These are phyloP conservation scores for Nothura maculosa DNA, from an alignment of 2,797 vertebrate species.

Conservation along the genomic window DNA sequence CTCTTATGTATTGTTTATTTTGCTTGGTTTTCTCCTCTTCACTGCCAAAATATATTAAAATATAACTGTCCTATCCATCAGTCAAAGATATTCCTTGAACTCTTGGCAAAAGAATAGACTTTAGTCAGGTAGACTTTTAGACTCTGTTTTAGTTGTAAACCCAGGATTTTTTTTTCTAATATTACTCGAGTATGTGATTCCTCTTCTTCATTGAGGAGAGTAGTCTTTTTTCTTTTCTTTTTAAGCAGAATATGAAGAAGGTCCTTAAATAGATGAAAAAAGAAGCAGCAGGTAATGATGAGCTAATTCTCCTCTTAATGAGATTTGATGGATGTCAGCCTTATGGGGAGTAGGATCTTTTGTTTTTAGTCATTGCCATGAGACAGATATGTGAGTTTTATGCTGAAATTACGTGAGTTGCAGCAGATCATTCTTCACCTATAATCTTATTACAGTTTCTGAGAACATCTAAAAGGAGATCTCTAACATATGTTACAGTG, in stretches of 20 bases:
- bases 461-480: neutral
- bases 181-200: neutral
- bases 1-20: neutral
- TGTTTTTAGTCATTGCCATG: neutral
- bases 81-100: neutral
- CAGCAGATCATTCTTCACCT: neutral
- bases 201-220: neutral
- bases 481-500: neutral
- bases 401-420: neutral
- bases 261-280: neutral
- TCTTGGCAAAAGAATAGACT: neutral
- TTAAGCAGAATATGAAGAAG: neutral
- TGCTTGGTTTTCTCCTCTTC: neutral
- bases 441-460: neutral
- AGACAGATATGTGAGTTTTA: neutral
- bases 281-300: neutral
- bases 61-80: neutral
- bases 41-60: neutral
- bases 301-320: neutral
- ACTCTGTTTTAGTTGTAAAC: neutral
- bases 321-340: neutral
- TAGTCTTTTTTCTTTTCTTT: neutral
- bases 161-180: neutral
- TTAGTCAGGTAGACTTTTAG: neutral
- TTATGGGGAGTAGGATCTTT: neutral